Base-by-base conservation (phyloP, 1,140 invertebrate genomes). In the Rhyzopertha dominica region DNA sequence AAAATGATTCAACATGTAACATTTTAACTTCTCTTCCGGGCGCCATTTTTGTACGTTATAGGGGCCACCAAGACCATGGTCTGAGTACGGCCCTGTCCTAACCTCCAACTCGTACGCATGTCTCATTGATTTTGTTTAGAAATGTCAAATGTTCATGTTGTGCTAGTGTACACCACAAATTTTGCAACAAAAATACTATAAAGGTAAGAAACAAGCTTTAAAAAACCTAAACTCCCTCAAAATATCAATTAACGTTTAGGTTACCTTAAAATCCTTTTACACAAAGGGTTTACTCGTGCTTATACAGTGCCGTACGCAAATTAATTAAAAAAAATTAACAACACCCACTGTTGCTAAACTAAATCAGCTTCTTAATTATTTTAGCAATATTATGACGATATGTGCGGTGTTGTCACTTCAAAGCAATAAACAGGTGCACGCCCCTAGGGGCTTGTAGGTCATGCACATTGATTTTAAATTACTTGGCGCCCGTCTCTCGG, bases 91-190 rank as follows among this genome's bases (percentile, higher is more conserved):
- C 43, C 39, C 46, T 34, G 46, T 26, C 23, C 20, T 19, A 14
- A 16, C 4, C 22, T 37, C 26, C 26, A 24, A 30, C 14, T 34
- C 42, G 17, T 37, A 46, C 45, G 45, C 45, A 48, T 39, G 45
- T 28, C 34, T 12, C 1, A 52, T 52, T 35, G 50, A 49, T 52
- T 44, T 52, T 44, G 13, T 20, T 22, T 40, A 52, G 26, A 52
- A 52, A 52, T 52, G 50, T n/a, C n/a, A n/a, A n/a, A n/a, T n/a
- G n/a, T n/a, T 52, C 50, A 52, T 48, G 46, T 35, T 31, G 39
- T 47, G 34, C 36, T 43, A 34, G 41, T 51, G 41, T 47, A 14
- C 26, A 22, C 31, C 30, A 39, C 20, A 19, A 44, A 52, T 43
- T 14, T 48, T 17, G 18, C 31, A 43, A 39, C 39, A 8, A 13